Conservation (phyloP, 2,888 invertebrate genomes). For the Apodemia hepburni region DNA sequence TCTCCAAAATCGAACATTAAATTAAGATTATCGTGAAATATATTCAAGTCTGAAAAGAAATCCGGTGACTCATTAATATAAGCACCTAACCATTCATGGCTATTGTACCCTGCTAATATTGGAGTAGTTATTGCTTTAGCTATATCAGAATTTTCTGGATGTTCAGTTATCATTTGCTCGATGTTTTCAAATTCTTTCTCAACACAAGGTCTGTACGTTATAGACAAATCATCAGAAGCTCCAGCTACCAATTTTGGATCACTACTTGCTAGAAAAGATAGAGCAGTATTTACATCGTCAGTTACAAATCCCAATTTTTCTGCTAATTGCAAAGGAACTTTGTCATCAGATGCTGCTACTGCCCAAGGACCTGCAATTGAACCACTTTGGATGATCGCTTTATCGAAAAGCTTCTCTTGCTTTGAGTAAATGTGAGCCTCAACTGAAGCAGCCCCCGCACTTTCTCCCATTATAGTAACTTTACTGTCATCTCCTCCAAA, state of each 20-base stretch:
- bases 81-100: neutral
- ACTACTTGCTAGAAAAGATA: neutral
- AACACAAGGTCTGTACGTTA: neutral
- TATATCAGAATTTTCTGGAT: constrained; percentile 9
- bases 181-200: constrained; percentile 14
- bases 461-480: constrained; percentile 52
- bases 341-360: constrained; percentile 35
- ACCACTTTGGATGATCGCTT: constrained; percentile 51
- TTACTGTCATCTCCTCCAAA: constrained; percentile 51
- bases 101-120: constrained; percentile 14
- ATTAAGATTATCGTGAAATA: constrained; percentile 7
- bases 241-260: neutral
- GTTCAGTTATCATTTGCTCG: constrained; percentile 1
- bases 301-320: constrained; percentile 41
- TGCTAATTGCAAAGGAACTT: constrained; percentile 41
- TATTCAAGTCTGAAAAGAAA: neutral
- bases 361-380: constrained; percentile 34
- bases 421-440: constrained; percentile 44
- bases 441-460: constrained; percentile 47
- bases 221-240: constrained; percentile 7
- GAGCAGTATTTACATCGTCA: neutral
- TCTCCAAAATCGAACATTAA: constrained; percentile 6
- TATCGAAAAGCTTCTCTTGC: constrained; percentile 45
- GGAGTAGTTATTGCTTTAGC: neutral
- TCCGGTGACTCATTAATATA: neutral